Conservation (phyloP, 2,797 vertebrate genomes). For the Sebastes matsubarae region DNA sequence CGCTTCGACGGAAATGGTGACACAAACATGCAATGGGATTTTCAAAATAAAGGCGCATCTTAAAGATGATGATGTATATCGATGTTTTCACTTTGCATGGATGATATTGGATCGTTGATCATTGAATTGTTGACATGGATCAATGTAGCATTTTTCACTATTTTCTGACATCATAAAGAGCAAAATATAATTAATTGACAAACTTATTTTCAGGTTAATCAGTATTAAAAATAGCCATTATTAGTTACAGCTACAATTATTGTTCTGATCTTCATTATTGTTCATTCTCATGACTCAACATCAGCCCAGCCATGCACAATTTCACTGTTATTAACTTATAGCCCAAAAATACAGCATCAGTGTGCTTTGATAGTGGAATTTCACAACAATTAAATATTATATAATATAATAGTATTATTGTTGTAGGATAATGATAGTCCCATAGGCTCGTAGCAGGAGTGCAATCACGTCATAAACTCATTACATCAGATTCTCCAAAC, state of each 20-base stretch:
- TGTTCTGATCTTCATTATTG: neutral
- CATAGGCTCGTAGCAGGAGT: constrained; percentile 18
- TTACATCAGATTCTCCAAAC: constrained; percentile 47
- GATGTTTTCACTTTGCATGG: no score
- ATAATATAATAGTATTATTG: constrained; percentile 17
- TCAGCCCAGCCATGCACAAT: neutral
- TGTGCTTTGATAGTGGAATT: neutral
- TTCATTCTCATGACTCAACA: neutral
- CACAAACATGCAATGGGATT: no score
- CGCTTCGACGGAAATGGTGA: no score
- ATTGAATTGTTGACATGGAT: no score
- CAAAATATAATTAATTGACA: neutral
- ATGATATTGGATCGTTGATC: no score
- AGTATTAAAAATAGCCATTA: neutral
- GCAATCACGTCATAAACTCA: constrained; percentile 25
- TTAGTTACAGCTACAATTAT: neutral
- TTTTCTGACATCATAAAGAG: neutral
- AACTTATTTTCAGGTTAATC: neutral
- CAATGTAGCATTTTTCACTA: neutral
- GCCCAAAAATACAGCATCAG: neutral
- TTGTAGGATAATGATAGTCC: constrained; percentile 28
- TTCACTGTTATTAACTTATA: neutral
- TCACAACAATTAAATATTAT: constrained; percentile 4
- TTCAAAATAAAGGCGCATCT: no score
- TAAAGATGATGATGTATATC: no score